Evolutionary conservation across 2,888 invertebrate genomes (phyloP), one percentile per base, ranked within the genome.

Genomic region (Bibio marci): DNA sequence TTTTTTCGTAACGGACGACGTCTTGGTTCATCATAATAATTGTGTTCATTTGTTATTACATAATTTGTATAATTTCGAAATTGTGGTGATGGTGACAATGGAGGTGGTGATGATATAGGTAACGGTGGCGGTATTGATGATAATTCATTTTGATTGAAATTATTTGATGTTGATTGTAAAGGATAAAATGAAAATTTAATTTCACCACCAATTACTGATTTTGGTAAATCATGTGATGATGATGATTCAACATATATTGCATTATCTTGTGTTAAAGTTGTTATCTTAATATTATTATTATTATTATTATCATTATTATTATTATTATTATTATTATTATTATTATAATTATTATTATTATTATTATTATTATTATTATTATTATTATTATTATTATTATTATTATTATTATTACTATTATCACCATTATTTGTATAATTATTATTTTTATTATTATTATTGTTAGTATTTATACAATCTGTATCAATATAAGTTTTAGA

Each of bases 401-500:
- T 22, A 22, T 22, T 22, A 6, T 8, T 8, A 22, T 22, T 22
- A 22, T 22, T 8, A 4, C 4, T 22, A 10, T n/a, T 7, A 2
- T 12, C 15, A 5, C 27, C 12, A 5, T 5, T 14, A 25, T 13
- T 13, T n/a, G 8, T 25, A 35, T 22, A 13, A 8, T 22, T 11
- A 13, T 14, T 7, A 48, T 27, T 46, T n/a, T n/a, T n/a, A 38
- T 19, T 46, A 41, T 13, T 50, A 45, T 11, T 47, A 17, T 56
- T 55, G 27, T 56, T 52, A 13, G 51, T 22, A 22, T 22, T 22
- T 22, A 22, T 22, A 22, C 22, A 54, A 47, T 62, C 61, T 2
- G 56, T 50, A 44, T 59, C 58, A 41, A 62, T 39, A 1, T 56
- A 57, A 13, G 62, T 62, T 3, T 59, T 59, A 6, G 61, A 62